Conservation (phyloP, 1,140 invertebrate species). For the Cydia pomonella region DNA sequence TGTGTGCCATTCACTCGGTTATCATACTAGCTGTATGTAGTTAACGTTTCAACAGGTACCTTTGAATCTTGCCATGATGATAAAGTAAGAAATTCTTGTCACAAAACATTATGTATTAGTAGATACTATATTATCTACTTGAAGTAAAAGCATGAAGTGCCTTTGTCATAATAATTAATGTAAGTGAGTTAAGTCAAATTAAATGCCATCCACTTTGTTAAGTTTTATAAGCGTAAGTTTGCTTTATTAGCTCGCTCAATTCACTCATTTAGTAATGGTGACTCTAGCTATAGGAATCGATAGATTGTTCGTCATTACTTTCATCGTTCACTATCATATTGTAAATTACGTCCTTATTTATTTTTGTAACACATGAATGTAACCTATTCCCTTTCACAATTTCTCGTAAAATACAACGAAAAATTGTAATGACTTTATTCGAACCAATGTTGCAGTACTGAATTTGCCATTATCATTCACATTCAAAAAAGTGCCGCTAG, state of each 20-base stretch:
- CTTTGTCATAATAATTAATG: conserved; percentile 74
- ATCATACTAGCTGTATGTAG: conserved; percentile 74
- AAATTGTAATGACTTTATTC: background rate
- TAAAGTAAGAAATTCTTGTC: conserved; percentile 78
- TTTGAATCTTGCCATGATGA: conserved; percentile 80
- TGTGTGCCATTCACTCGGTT: conserved; percentile 78
- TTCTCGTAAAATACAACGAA: background rate
- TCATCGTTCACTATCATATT: conserved; percentile 23
- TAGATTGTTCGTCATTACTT: conserved; percentile 47
- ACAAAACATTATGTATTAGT: conserved; percentile 64
- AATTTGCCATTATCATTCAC: conserved; percentile 30
- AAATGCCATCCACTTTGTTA: conserved; percentile 80
- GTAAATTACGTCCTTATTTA: conserved; percentile 26
- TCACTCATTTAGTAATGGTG: conserved; percentile 72
- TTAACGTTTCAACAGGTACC: conserved; percentile 78
- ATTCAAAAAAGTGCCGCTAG: background rate
- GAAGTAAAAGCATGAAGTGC: conserved; percentile 67
- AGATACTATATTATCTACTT: conserved; percentile 63
- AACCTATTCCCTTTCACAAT: background rate
- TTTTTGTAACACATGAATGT: background rate
- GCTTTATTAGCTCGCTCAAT: conserved; percentile 78
- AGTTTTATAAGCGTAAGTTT: conserved; percentile 77
- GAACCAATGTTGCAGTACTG: conserved; percentile 34
- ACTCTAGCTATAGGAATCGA: conserved; percentile 64
- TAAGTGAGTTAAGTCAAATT: conserved; percentile 80